phyloP scores from a whole-genome alignment of 2,888 invertebrate genomes.

The Philereme vetulata region DNA sequence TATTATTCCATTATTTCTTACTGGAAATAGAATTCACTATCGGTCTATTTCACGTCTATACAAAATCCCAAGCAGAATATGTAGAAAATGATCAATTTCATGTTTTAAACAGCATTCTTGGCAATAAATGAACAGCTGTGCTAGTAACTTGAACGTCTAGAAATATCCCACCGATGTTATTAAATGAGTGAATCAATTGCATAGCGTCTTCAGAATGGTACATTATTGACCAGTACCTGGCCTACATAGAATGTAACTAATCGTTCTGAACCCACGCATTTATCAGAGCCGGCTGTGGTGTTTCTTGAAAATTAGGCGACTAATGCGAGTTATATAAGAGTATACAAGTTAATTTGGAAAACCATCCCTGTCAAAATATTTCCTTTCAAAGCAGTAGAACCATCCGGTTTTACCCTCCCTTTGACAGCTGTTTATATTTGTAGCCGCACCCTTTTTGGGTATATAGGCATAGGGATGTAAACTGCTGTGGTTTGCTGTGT shows the following conservation, averaged over 20 bases:
- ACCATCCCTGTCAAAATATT: constrained; percentile 47
- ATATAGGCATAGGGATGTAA: not conserved
- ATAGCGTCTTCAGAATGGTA: constrained; percentile 1
- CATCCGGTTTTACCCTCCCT: constrained; percentile 51
- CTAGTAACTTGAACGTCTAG: not conserved
- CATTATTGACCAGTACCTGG: not conserved
- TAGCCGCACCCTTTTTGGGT: constrained; percentile 2
- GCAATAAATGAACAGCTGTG: no score
- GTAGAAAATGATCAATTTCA: no score
- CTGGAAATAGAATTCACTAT: no score
- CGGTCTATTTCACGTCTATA: no score
- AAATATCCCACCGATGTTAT: not conserved
- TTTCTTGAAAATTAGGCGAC: constrained; percentile 26
- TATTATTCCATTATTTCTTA: no score
- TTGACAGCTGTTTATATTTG: constrained; percentile 61
- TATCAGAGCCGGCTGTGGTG: constrained; percentile 22
- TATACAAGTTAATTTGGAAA: constrained; percentile 20
- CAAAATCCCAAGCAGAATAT: no score
- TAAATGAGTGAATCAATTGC: constrained; percentile 10
- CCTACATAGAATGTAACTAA: constrained; percentile 15
- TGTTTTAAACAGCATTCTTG: no score
- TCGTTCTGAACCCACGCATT: constrained; percentile 25
- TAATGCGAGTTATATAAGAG: constrained; percentile 19
- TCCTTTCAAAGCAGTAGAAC: constrained; percentile 44
- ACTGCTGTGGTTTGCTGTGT: not conserved